Evolutionary conservation across 2,797 vertebrate genomes (phyloP), one percentile per base, ranked within the genome.

Genomic region (Cossypha niveicapilla): DNA sequence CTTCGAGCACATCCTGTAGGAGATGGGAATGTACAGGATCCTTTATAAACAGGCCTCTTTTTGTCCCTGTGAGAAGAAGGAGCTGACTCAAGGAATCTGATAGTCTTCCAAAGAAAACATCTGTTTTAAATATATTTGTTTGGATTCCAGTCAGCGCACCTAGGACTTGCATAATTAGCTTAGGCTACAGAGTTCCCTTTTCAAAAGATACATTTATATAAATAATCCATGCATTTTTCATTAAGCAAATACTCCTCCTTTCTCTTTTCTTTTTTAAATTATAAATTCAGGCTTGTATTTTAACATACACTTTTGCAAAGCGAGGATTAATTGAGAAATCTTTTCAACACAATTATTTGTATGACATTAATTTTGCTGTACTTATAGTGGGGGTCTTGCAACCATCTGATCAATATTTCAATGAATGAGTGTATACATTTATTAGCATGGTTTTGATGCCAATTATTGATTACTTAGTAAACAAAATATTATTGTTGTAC

Each of bases 21-120:
- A 48, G 56, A 78, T 80, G 62, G 73, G 79, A 62, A 79, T 56
- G n/a, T 62, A 23, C 35, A 71, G 72, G 79, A 63, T 93, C 85
- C 70, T 62, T 68, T 66, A 76, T 81, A 86, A 90, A 96, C 85
- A 96, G 70, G 72, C 68, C 25, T 62, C 79, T 91, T 81, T 82
- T 92, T 96, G 92, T 95, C 37, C 72, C 77, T 73, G n/a, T 27
- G 51, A 89, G 93, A 78, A 97, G 94, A 97, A 97, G 80, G 87
- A 95, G 79, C 93, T 71, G 77, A 95, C 96, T 89, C 78, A 96
- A 89, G 95, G 92, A 95, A 95, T 85, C 95, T 92, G 92, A 92
- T 51, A 80, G 24, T 92, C 39, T 62, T 97, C 97, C 97, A 98
- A 97, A 96, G 94, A 96, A 98, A 98, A 98, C 96, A 98, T 75